Evolutionary conservation across 1,140 invertebrate species (phyloP).

Genomic region (Neodiprion virginianus): DNA sequence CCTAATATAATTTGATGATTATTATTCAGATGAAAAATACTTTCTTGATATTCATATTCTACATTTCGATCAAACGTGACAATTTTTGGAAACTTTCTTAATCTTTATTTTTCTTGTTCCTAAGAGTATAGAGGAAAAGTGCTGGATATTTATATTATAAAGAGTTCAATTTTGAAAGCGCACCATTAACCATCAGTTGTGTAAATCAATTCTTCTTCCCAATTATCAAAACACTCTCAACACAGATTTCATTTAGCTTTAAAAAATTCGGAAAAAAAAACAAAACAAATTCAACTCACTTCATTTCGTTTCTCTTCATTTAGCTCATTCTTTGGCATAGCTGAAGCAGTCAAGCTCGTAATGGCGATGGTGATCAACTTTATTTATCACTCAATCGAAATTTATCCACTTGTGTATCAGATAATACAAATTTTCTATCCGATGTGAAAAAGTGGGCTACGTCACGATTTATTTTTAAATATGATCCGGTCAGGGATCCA

Average conservation of each 20-base stretch:
- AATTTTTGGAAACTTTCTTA: background rate
- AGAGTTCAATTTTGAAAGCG: background rate
- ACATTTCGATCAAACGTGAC: background rate
- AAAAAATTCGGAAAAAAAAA: too few species aligned
- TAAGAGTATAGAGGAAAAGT: conserved; percentile 7
- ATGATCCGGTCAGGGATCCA: background rate
- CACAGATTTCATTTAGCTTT: too few species aligned
- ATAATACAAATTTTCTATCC: background rate
- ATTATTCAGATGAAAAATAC: background rate
- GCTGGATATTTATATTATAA: background rate
- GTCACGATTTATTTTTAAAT: background rate
- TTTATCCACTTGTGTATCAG: background rate
- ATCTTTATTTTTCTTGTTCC: background rate
- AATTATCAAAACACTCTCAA: background rate
- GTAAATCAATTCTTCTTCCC: background rate
- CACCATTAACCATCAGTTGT: background rate
- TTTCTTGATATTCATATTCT: background rate
- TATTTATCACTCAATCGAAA: background rate
- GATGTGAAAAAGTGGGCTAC: too few species aligned
- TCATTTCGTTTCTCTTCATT: background rate
- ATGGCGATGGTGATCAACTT: background rate
- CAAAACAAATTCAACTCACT: too few species aligned
- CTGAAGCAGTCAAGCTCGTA: conserved; percentile 1
- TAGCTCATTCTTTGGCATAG: conserved; percentile 1
- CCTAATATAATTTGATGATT: conserved; percentile 3